Evolutionary conservation across 2,113 vertebrate species (phyloP), one percentile per base, ranked within the genome.

Genomic region (Butastur rufipennis): DNA sequence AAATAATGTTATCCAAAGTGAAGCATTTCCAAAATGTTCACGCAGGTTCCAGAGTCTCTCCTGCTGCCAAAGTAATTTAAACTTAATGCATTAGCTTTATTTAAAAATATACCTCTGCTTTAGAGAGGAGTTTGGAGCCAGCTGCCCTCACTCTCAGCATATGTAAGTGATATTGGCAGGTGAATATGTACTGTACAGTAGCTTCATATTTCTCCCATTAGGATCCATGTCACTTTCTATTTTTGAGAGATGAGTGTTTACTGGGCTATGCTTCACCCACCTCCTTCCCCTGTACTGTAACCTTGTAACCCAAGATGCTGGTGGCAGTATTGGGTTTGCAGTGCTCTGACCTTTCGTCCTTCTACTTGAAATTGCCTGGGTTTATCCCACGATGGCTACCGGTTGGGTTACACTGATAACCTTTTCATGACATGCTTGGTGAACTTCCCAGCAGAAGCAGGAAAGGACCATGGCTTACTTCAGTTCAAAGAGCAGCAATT

Each of bases 261-360:
- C 83, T 36, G 58, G 62, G 59, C 88, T 87, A 85, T 1, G 0
- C 75, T 91, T 87, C 84, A 42, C 78, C 63, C 75, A 36, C 27
- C 83, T 89, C 93, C 86, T 97, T 90, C 80, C 79, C 65, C 74
- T 90, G 70, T 58, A 70, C 84, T 9, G 5, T 68, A 96, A 55
- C 81, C 84, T 50, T 95, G 96, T 96, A 97, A 98, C 67, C 22
- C 72, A 95, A 98, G 95, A 84, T 48, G 79, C 73, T 78, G 73
- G 43, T 32, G 38, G 83, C 4, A 4, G 75, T 93, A 68, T 81
- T 94, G 93, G 88, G 78, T 96, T 95, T 93, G 86, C 86, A 80
- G 88, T 8, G 87, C 79, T 86, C 78, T 96, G 97, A 98, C 97
- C 97, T 97, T 97, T 94, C 79, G 93, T 90, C 90, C 91, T 50